Evolutionary conservation across 2,888 invertebrate genomes (phyloP), one percentile per base, ranked within the genome.

Genomic region (Megamerina dolium): DNA sequence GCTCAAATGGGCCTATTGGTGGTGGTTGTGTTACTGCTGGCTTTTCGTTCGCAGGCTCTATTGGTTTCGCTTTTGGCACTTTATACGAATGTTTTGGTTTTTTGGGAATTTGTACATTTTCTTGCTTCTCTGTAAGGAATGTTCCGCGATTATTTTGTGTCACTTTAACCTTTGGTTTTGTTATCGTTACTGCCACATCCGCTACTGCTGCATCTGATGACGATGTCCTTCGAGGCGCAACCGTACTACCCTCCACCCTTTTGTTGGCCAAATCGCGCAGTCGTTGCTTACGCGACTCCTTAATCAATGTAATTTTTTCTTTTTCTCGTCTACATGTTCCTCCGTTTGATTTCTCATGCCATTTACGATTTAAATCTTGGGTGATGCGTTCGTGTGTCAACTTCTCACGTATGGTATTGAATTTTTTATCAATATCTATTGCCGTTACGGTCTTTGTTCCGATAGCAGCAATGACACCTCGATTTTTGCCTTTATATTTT

Each of bases 81-180:
- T 54, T 14, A n/a, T n/a, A n/a, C n/a, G n/a, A n/a, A n/a, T 9
- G 3, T 42, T 54, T 55, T 30, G 55, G 43, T 38, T 19, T 34
- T 18, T 40, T 45, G 5, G 34, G 14, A 9, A 14, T 16, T 14
- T 27, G 20, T 3, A n/a, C n/a, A 30, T 13, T 37, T n/a, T 35
- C 32, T 2, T 41, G 19, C 1, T 41, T 46, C 55, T 73, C 70
- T 16, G 70, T 71, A 34, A 82, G 66, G 56, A 79, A 78, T 29
- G 77, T 77, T 1, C 77, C 78, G 21, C 81, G 73, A 52, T 77
- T 79, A 21, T 72, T 70, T 17, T 65, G 53, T 1, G 77, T 76
- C 6, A 77, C 52, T 63, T 78, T 81, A 1, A 75, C 72, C 37
- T 60, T 63, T 0, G 61, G 57, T 5, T 58, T 56, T 14, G 46